Conservation (phyloP, 1,140 invertebrate species). For the Drosophila paulistorum region DNA sequence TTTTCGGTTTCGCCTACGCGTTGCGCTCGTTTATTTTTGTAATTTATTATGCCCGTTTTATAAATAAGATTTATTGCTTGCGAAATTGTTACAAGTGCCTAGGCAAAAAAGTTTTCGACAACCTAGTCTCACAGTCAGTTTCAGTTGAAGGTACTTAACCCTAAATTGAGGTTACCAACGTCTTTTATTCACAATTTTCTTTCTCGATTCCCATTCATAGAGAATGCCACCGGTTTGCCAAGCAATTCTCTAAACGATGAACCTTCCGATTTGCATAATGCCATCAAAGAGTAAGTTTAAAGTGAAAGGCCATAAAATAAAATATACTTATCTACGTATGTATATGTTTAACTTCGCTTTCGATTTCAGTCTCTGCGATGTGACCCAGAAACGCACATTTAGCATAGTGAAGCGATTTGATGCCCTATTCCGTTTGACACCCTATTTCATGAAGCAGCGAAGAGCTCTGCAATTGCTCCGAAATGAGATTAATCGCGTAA, state of each 20-base stretch:
- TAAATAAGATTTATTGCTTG: constrained; percentile 70
- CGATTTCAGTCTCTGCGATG: constrained; percentile 62
- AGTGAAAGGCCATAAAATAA: neutral
- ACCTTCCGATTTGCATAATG: constrained; percentile 65
- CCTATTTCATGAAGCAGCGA: constrained; percentile 70
- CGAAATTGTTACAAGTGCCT: constrained; percentile 70
- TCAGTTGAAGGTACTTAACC: constrained; percentile 27
- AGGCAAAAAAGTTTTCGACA: constrained; percentile 47
- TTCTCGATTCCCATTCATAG: constrained; percentile 23
- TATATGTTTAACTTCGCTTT: neutral
- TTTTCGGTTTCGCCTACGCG: constrained; percentile 26
- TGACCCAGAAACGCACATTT: constrained; percentile 72
- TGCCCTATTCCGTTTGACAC: constrained; percentile 71
- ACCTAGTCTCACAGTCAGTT: neutral
- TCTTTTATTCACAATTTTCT: neutral
- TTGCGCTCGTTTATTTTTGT: constrained; percentile 60
- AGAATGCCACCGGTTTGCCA: constrained; percentile 68
- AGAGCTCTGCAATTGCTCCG: constrained; percentile 55
- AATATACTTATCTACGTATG: too few relatives aligned
- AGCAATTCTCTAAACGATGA: constrained; percentile 67
- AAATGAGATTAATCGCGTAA: constrained; percentile 53
- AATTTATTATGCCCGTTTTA: constrained; percentile 75
- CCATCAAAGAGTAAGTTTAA: constrained; percentile 68
- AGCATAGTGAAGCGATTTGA: constrained; percentile 79
- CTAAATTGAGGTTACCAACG: constrained; percentile 1